Base-by-base conservation (phyloP, 2,888 invertebrate genomes). In the Zonitis immaculata region DNA sequence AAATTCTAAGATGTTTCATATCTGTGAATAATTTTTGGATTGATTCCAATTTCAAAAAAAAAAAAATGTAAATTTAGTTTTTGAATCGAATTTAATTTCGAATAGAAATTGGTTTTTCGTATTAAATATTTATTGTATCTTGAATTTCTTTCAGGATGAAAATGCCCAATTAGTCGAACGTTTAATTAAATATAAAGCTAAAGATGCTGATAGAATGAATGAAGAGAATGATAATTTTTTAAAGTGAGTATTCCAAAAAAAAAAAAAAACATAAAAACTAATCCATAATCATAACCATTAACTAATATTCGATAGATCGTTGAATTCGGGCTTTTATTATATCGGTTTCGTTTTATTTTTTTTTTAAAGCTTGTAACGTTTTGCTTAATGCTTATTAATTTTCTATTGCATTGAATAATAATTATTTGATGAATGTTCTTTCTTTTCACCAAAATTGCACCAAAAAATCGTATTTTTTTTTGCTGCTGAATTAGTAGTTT, bases 121-220 rank as follows among this genome's bases (percentile, higher is more conserved):
- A 39, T 20, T 20, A 16, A 8, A 2, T n/a, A n/a, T n/a, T n/a
- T n/a, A n/a, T n/a, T n/a, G n/a, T n/a, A n/a, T n/a, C n/a, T n/a
- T n/a, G n/a, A n/a, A n/a, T 26, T 65, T 54, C 51, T 83, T 85
- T 58, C 79, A 94, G 88, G 89, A 89, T 71, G 95, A 95, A 80
- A 91, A 95, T 77, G 82, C 87, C 35, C 82, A 89, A 59, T 78
- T 95, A 61, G 82, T 95, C 52, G 91, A 94, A 61, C 82, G 94
- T 64, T 82, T 95, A 66, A 91, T 96, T 76, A 89, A 89, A 64
- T 89, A 92, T 73, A 97, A 98, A 78, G 87, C 91, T 46, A 89
- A 90, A 77, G 95, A 95, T 80, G 97, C 96, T 1, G 96, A 97
- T 70, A 89, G 89, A 76, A 85, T 98, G 84, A 98, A 98, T 72